These are phyloP conservation scores for Clinocottus analis DNA, from an alignment of 2,113 vertebrate genomes.

Conservation along the genomic window DNA sequence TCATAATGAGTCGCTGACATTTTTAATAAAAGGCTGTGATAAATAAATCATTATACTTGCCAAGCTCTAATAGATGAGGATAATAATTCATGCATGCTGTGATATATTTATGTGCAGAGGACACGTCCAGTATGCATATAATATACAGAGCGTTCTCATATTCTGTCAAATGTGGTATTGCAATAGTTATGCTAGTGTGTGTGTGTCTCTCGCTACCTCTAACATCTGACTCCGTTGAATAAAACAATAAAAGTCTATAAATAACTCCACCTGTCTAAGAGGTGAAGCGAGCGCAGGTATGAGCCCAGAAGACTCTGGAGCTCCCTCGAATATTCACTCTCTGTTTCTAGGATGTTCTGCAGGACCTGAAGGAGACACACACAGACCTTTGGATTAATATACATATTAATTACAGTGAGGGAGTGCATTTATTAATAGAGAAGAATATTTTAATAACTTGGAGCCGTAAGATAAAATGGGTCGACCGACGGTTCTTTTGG, in stretches of 20 bases:
- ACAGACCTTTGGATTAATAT: neutral
- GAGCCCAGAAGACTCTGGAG: constrained; percentile 92
- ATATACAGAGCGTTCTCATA: neutral
- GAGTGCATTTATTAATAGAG: neutral
- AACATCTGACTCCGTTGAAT: neutral
- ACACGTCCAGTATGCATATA: neutral
- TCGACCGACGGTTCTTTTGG: neutral
- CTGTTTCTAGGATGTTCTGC: constrained; percentile 97
- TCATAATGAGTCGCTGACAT: neutral
- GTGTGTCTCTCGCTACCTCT: neutral
- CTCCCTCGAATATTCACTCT: constrained; percentile 94
- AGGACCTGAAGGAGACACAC: constrained; percentile 86
- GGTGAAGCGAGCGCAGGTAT: constrained; percentile 91
- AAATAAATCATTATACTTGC: constrained; percentile 2
- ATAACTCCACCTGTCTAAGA: constrained; percentile 89
- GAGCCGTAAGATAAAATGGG: neutral
- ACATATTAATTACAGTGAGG: neutral
- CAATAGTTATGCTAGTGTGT: neutral
- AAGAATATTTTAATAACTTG: too few relatives aligned
- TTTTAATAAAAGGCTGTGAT: neutral
- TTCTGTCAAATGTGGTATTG: neutral
- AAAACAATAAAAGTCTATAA: constrained; percentile 35
- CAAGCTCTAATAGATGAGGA: neutral
- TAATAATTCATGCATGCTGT: neutral
- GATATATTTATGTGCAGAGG: neutral